These are phyloP conservation scores for Piaya cayana DNA, from an alignment of 2,113 vertebrate genomes.

Conservation along the genomic window DNA sequence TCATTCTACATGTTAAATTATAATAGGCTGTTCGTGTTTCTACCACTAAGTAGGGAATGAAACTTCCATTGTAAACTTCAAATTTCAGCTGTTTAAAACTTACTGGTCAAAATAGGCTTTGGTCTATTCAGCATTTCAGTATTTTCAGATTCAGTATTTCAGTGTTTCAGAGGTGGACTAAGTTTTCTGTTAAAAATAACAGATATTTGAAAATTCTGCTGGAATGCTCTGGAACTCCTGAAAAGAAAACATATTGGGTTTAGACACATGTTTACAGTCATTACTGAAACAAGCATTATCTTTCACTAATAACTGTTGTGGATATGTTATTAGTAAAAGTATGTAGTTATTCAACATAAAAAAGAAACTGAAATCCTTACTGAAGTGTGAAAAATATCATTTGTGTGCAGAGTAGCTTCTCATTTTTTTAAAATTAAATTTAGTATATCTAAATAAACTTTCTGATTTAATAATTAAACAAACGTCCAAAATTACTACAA, in stretches of 20 bases:
- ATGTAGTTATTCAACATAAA: background rate
- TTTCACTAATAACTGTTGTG: background rate
- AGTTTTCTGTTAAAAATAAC: background rate
- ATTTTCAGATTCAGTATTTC: too few relatives aligned
- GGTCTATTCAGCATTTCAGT: background rate
- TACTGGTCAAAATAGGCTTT: background rate
- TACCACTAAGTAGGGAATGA: background rate
- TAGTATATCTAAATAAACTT: background rate
- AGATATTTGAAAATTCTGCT: background rate
- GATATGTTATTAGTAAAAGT: background rate
- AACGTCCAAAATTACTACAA: background rate
- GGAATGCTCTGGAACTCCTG: background rate
- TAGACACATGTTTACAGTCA: background rate
- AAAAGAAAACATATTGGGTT: background rate
- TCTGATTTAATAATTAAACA: background rate
- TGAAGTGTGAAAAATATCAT: background rate
- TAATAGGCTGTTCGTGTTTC: slow-evolving; percentile 18
- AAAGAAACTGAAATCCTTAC: background rate
- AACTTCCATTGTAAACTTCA: slow-evolving; percentile 59
- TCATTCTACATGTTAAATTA: slow-evolving; percentile 71
- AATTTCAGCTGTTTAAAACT: slow-evolving; percentile 55
- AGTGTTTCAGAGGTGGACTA: background rate
- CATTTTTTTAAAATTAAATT: background rate
- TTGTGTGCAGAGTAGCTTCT: background rate
- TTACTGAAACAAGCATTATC: background rate